Evolutionary conservation across 2,888 invertebrate species (phyloP).

Genomic region (Melieria omissa): DNA sequence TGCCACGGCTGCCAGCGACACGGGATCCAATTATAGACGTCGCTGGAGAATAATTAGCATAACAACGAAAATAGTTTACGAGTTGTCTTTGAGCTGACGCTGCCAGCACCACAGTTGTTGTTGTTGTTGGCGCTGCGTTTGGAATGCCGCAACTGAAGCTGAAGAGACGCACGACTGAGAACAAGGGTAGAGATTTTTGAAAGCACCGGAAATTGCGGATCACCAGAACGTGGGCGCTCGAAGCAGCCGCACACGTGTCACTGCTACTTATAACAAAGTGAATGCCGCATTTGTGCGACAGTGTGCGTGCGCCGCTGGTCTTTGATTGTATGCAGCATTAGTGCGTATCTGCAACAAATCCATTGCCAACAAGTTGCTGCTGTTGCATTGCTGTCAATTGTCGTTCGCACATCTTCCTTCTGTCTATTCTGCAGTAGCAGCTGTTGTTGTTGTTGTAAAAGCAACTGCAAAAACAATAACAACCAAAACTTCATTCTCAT

Average conservation of each 20-base stretch:
- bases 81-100: constrained; percentile 19
- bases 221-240: neutral
- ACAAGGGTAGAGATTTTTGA: neutral
- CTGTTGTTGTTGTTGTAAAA: neutral
- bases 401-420: constrained; percentile 14
- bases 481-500: neutral
- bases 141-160: neutral
- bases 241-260: too few species aligned
- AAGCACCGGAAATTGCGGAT: constrained; percentile 44
- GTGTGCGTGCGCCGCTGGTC: too few species aligned
- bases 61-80: constrained; percentile 45
- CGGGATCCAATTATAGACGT: constrained; percentile 63
- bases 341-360: neutral
- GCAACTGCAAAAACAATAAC: constrained; percentile 14
- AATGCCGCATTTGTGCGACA: too few species aligned
- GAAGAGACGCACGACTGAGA: neutral
- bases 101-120: constrained; percentile 15
- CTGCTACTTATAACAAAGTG: too few species aligned
- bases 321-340: too few species aligned
- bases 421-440: constrained; percentile 21
- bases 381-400: neutral
- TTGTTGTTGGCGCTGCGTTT: neutral
- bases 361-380: neutral
- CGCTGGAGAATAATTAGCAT: constrained; percentile 60
- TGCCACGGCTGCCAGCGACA: constrained; percentile 49